phyloP scores from a whole-genome alignment of 2,797 vertebrate genomes.

The Onychomys arenicola region DNA sequence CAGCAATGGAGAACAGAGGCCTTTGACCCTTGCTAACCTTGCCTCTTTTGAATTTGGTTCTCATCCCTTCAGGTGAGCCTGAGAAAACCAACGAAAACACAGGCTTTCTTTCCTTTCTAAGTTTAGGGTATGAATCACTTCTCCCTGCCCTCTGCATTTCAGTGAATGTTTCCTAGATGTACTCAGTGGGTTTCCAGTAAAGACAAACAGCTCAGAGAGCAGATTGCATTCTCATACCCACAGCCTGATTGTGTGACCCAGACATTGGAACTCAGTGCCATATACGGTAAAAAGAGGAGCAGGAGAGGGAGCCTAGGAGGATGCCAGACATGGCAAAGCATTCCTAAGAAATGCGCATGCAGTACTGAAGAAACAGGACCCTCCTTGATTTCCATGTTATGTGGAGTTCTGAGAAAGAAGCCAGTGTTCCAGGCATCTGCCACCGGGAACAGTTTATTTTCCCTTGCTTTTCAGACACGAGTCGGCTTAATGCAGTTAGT shows the following conservation, averaged over 20 bases:
- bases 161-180: conserved; percentile 87
- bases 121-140: conserved; percentile 77
- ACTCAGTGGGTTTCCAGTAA: conserved; percentile 88
- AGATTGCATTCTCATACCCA: conserved; percentile 70
- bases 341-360: conserved; percentile 83
- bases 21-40: conserved; percentile 28
- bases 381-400: conserved; percentile 68
- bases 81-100: neutral
- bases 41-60: conserved; percentile 36
- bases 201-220: conserved; percentile 84
- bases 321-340: conserved; percentile 87
- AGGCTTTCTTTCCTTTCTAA: conserved; percentile 53
- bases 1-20: neutral
- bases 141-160: conserved; percentile 78
- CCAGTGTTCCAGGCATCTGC: conserved; percentile 74
- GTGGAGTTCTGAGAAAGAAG: conserved; percentile 77
- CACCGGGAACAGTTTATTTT: conserved; percentile 69
- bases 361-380: conserved; percentile 76
- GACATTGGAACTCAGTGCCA: conserved; percentile 82
- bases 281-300: conserved; percentile 87
- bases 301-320: conserved; percentile 73
- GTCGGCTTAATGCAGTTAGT: conserved; percentile 66
- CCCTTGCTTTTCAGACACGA: conserved; percentile 61
- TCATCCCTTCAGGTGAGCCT: conserved; percentile 65
- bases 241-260: conserved; percentile 67